A percentile compares a stretch with the other conserved stretches of the same genome.
phyloP scores from a whole-genome alignment of 2,113 vertebrate genomes.

The Picathartes gymnocephalus region DNA sequence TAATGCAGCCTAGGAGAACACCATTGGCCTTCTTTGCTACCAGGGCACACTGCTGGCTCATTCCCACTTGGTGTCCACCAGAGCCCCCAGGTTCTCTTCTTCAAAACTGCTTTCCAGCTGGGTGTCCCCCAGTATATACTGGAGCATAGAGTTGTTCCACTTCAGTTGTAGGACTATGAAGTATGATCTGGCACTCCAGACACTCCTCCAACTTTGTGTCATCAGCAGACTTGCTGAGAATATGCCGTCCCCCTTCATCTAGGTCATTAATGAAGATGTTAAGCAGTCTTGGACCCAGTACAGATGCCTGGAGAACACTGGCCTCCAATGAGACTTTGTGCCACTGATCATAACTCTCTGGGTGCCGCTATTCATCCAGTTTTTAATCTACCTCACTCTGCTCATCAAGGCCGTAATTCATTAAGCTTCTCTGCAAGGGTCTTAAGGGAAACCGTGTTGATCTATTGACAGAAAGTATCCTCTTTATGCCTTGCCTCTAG shows the following conservation, averaged over 20 bases:
- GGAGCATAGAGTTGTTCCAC: neutral
- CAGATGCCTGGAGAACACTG: neutral
- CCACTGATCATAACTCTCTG: neutral
- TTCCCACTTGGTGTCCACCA: neutral
- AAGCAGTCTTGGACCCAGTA: neutral
- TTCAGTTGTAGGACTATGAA: neutral
- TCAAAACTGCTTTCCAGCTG: neutral
- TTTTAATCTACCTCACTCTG: neutral
- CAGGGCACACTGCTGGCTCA: neutral
- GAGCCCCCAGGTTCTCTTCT: neutral
- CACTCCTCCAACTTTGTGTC: neutral
- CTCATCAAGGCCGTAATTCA: neutral
- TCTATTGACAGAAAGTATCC: neutral
- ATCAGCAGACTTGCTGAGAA: neutral
- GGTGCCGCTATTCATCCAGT: neutral
- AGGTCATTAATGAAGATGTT: neutral
- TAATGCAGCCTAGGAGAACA: neutral
- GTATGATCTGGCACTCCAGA: neutral
- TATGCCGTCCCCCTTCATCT: neutral
- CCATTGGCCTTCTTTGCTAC: neutral
- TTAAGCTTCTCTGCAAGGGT: neutral
- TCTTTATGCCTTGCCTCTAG: neutral
- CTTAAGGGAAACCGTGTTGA: neutral
- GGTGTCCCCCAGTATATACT: accelerated
- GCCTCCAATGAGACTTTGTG: neutral